These are phyloP conservation scores for Trachelipus rathkii DNA, from an alignment of 1,140 invertebrate genomes.

Conservation along the genomic window DNA sequence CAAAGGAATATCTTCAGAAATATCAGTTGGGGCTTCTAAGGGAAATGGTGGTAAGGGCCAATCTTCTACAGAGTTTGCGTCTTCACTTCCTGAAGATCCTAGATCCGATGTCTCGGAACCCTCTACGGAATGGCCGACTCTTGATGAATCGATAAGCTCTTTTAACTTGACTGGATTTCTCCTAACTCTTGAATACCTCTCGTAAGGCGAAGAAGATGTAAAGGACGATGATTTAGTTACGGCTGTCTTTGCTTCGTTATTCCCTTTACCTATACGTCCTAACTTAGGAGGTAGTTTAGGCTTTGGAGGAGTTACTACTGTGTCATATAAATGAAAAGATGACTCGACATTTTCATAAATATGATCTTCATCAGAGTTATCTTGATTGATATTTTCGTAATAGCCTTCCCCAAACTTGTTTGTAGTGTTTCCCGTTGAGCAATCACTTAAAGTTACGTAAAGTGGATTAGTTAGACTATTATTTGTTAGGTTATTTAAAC, in stretches of 20 bases:
- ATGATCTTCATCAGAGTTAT: neutral
- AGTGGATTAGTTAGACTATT: neutral
- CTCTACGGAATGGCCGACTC: neutral
- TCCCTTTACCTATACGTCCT: neutral
- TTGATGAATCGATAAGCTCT: no score
- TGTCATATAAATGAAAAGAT: neutral
- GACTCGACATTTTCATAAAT: neutral
- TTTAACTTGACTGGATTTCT: no score
- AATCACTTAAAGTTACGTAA: neutral
- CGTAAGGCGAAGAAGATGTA: no score
- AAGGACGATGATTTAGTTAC: neutral
- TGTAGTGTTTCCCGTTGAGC: neutral
- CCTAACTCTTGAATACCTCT: no score
- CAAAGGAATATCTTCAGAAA: neutral
- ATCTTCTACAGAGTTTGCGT: neutral
- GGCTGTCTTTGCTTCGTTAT: neutral
- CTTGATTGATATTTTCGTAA: neutral
- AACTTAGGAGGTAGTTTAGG: neutral
- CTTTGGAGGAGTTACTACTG: neutral
- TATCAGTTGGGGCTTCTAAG: neutral
- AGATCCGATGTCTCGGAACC: neutral
- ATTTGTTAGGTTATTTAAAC: no score
- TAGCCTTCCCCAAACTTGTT: neutral
- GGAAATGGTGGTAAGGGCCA: neutral
- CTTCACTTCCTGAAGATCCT: neutral